Percentiles rank a stretch among this genome's conserved stretches.
These are phyloP conservation scores for Gobio gobio DNA, from an alignment of 2,113 vertebrate genomes.

Conservation along the genomic window DNA sequence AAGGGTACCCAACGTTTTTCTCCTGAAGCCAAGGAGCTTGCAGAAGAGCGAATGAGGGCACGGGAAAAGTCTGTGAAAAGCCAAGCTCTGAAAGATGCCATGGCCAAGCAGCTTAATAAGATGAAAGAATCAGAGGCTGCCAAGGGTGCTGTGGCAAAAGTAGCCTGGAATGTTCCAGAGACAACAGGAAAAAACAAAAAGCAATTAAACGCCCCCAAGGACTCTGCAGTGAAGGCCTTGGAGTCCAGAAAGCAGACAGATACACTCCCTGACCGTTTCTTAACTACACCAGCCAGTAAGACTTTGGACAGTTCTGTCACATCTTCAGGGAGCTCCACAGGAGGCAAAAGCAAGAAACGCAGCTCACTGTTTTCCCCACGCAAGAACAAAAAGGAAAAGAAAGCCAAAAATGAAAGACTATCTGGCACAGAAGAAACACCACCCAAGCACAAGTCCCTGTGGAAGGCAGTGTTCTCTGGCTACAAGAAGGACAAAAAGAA, in stretches of 20 bases:
- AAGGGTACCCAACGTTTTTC: conserved; percentile 79
- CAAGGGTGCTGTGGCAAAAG: conserved; percentile 68
- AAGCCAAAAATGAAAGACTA: conserved; percentile 85
- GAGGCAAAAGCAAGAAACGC: conserved; percentile 91
- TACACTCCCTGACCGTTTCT: conserved; percentile 77
- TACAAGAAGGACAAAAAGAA: conserved; percentile 98
- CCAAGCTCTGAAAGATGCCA: conserved; percentile 89
- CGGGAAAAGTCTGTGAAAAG: conserved; percentile 95
- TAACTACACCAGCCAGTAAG: conserved; percentile 74
- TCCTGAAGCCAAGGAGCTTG: conserved; percentile 90
- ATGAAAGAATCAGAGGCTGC: conserved; percentile 88
- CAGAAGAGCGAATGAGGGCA: conserved; percentile 91
- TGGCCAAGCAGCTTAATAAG: conserved; percentile 89
- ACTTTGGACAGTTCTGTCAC: conserved; percentile 87
- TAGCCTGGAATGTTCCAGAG: conserved; percentile 63
- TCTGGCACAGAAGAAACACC: conserved; percentile 80
- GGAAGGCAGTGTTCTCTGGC: conserved; percentile 96
- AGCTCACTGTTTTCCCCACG: conserved; percentile 94
- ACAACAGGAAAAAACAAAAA: conserved; percentile 71
- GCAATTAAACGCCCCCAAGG: conserved; percentile 70
- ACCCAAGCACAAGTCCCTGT: conserved; percentile 89
- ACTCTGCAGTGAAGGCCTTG: conserved; percentile 71
- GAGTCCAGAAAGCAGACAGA: conserved; percentile 78
- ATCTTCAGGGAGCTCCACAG: conserved; percentile 87
- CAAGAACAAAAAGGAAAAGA: conserved; percentile 96